Conservation (phyloP, 2,113 vertebrate species). For the Pseudorectes ferrugineus region DNA sequence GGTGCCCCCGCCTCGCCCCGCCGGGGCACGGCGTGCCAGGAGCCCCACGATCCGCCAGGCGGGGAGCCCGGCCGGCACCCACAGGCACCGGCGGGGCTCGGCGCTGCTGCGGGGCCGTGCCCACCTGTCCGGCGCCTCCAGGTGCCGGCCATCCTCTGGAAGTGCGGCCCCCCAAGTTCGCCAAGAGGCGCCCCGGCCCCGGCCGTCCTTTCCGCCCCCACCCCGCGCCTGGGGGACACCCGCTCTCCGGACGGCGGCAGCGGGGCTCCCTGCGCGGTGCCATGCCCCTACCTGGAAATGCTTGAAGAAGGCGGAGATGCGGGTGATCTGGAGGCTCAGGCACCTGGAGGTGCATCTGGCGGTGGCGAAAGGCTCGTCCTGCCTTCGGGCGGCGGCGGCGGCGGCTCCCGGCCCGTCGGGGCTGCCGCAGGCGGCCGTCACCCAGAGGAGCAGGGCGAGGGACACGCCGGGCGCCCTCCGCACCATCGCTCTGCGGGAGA, state of each 20-base stretch:
- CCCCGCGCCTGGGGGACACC: neutral
- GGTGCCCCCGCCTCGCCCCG: neutral
- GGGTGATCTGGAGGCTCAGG: conserved; percentile 94
- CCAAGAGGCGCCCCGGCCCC: neutral
- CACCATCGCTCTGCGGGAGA: conserved; percentile 71
- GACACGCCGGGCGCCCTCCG: conserved; percentile 64
- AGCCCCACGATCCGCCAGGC: neutral
- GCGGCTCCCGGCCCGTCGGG: conserved; percentile 48
- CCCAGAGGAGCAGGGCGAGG: conserved; percentile 80
- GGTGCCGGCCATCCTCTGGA: neutral
- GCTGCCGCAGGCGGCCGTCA: conserved; percentile 74
- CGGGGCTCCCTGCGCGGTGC: neutral
- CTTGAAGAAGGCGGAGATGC: conserved; percentile 91
- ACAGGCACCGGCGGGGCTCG: neutral
- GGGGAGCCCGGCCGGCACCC: neutral
- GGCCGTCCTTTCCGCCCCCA: neutral
- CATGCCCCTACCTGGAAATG: conserved; percentile 84
- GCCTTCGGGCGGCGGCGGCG: conserved; percentile 71
- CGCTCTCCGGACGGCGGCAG: neutral
- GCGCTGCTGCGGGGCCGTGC: neutral
- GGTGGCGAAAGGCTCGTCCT: conserved; percentile 83
- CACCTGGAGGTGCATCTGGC: conserved; percentile 92
- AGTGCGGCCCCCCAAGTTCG: neutral
- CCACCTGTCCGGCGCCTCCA: neutral
- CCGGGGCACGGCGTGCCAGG: neutral